A percentile compares a stretch with the other conserved stretches of the same genome.
These are phyloP conservation scores for human DNA, from an alignment of 2,113 vertebrate genomes.

Conservation along the genomic window GRCh38 chr9:132611501-132612000, in stretches of 20 bases:
- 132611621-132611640: rapidly evolving
- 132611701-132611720: neutral
- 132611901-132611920: neutral
- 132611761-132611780: neutral
- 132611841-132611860: neutral
- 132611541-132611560: rapidly evolving
- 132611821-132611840: neutral
- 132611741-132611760: neutral
- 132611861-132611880: rapidly evolving
- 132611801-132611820: neutral
- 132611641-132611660: rapidly evolving
- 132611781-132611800: rapidly evolving
- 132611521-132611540: neutral
- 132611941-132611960: neutral
- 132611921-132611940: neutral
- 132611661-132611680: rapidly evolving
- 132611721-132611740: neutral
- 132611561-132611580: neutral
- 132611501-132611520: neutral
- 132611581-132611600: too few species aligned
- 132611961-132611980: neutral
- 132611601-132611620: rapidly evolving
- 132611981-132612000: neutral
- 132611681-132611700: too few species aligned
- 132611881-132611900: neutral